Conservation (phyloP, 2,888 invertebrate genomes). For the Torymus aiolomorphi region DNA sequence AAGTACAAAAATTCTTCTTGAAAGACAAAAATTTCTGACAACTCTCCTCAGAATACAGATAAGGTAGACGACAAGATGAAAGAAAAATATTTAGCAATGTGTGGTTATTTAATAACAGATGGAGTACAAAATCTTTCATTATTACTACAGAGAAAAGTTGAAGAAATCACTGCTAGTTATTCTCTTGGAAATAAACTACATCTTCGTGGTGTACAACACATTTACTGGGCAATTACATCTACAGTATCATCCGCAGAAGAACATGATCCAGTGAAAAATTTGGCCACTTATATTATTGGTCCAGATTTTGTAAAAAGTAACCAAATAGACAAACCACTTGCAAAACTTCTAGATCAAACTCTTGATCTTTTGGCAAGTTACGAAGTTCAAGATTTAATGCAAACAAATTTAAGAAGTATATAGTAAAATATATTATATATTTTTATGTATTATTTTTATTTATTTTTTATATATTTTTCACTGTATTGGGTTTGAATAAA, state of each 20-base stretch:
- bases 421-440: no score
- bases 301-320: slow-evolving; percentile 73
- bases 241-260: slow-evolving; percentile 81
- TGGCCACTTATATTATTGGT: slow-evolving; percentile 82
- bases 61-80: slow-evolving; percentile 82
- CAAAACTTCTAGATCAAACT: slow-evolving; percentile 86
- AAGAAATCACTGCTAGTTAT: slow-evolving; percentile 74
- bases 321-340: slow-evolving; percentile 74
- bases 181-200: slow-evolving; percentile 81
- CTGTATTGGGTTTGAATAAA: no score
- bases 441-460: no score
- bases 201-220: slow-evolving; percentile 87
- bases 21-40: slow-evolving; percentile 78
- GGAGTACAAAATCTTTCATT: slow-evolving; percentile 83
- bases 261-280: slow-evolving; percentile 84
- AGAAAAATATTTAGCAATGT: slow-evolving; percentile 87
- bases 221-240: slow-evolving; percentile 89
- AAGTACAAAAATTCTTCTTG: slow-evolving; percentile 89
- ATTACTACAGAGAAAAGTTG: slow-evolving; percentile 84
- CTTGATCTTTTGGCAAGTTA: slow-evolving; percentile 90
- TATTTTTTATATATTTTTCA: no score
- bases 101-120: slow-evolving; percentile 86
- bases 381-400: slow-evolving; percentile 86
- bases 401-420: slow-evolving; percentile 85
- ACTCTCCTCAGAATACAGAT: slow-evolving; percentile 74